Base-by-base conservation (phyloP, 2,797 vertebrate genomes). In the Pangasius mekongensis region DNA sequence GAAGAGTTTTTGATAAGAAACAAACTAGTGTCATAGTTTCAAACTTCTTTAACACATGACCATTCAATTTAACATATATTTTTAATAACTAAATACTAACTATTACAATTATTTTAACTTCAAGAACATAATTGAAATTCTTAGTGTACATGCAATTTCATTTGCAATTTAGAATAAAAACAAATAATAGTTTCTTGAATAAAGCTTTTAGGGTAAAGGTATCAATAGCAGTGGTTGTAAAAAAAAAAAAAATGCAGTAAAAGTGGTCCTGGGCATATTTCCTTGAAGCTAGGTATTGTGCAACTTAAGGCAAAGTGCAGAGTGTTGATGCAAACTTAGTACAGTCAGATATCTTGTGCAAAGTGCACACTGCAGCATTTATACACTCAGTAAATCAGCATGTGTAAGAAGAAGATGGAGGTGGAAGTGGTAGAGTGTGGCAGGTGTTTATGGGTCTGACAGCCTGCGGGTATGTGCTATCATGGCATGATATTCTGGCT, bases 151-250 rank as follows among this genome's bases (percentile, higher is more conserved):
- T 36, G 16, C 8, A 20, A 80, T 56, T 58, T 56, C 27, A 54
- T 78, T 78, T 30, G n/a, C 27, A 54, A 56, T 80, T 54, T 80
- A 36, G n/a, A 58, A 54, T 36, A 80, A 80, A 56, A 33, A 77
- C 27, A 77, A 36, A 56, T 80, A 10, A 33, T 58, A 16, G 0
- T 20, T 56, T 80, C 47, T 56, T 0, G 1, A 80, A 54, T 30
- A 36, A 80, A 30, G 14, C 1, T 22, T 56, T 58, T 80, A 80
- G 77, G 3, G 16, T 58, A 36, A 80, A 30, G 14, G 20, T 3
- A 4, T 20, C 33, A 54, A 22, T 58, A 49, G 27, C 39, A 27
- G 10, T 43, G 39, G 71, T 5, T 27, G 39, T 47, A 69, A 62
- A 10, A n/a, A 69, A 73, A 74, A 69, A 62, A 10, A n/a, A 69